phyloP scores from a whole-genome alignment of 2,888 invertebrate genomes.

The Osedax frankpressi region DNA sequence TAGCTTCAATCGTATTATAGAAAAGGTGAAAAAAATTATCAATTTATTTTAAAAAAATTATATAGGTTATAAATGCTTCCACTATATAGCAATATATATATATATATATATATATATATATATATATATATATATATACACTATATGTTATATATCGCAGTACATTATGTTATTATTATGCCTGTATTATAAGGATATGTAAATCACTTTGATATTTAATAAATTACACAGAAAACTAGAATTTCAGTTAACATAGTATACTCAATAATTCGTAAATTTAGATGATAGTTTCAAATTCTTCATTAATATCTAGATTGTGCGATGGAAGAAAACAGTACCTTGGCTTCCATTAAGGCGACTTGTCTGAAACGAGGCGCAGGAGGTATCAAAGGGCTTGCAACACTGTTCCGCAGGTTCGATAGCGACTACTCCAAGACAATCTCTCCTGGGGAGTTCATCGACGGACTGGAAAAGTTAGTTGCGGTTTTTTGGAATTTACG shows the following conservation, averaged over 20 bases:
- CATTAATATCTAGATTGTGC: too few species aligned
- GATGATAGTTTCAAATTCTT: too few species aligned
- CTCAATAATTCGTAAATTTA: too few species aligned
- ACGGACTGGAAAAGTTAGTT: slow-evolving; percentile 31
- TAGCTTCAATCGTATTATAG: too few species aligned
- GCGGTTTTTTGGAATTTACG: too few species aligned
- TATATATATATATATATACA: slow-evolving; percentile 15
- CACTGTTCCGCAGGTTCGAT: slow-evolving; percentile 23
- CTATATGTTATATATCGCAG: slow-evolving; percentile 10
- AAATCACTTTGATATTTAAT: too few species aligned
- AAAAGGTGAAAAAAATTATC: too few species aligned
- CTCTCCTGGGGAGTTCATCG: slow-evolving; percentile 32
- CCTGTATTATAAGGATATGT: not conserved
- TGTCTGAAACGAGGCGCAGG: slow-evolving; percentile 18
- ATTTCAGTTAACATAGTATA: too few species aligned
- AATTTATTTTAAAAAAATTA: not conserved
- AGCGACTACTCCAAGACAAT: slow-evolving; percentile 30
- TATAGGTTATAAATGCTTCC: not conserved
- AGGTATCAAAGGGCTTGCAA: slow-evolving; percentile 21
- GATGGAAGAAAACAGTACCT: not conserved
- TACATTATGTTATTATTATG: not conserved
- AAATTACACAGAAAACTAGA: too few species aligned
- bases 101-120: slow-evolving; percentile 10
- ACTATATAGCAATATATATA: not conserved
- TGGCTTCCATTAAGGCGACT: slow-evolving; percentile 14